phyloP scores from a whole-genome alignment of 35 echinoderm and acorn worm genomes.

The Apostichopus parvimensis region DNA sequence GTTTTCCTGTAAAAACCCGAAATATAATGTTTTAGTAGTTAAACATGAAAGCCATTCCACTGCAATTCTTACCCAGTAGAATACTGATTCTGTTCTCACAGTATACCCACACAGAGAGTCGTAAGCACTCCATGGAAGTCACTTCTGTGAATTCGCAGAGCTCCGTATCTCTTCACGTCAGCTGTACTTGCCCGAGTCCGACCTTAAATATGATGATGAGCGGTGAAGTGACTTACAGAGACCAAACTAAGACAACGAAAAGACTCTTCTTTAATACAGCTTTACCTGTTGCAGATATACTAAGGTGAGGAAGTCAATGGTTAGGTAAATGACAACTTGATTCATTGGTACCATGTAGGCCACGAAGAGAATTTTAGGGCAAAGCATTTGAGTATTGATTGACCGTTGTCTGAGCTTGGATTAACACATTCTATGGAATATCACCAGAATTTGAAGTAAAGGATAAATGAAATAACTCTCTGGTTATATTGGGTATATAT shows the following conservation, averaged over 20 bases:
- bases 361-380: too few species aligned
- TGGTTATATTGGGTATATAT: too few species aligned
- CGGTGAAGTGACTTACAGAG: slow-evolving; percentile 80
- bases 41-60: too few species aligned
- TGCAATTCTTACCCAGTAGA: not conserved
- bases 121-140: slow-evolving; percentile 24
- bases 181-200: slow-evolving; percentile 59
- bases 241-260: slow-evolving; percentile 63
- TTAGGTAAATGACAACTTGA: too few species aligned
- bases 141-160: slow-evolving; percentile 34
- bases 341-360: too few species aligned
- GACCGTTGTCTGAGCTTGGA: not conserved
- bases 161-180: slow-evolving; percentile 2
- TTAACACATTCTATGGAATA: not conserved
- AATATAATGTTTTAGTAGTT: too few species aligned
- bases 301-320: slow-evolving; percentile 61
- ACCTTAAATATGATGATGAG: slow-evolving; percentile 81
- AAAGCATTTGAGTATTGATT: too few species aligned
- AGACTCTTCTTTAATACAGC: slow-evolving; percentile 78
- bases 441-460: too few species aligned
- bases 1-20: too few species aligned
- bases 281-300: slow-evolving; percentile 71
- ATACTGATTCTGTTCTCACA: slow-evolving; percentile 1
- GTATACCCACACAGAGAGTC: slow-evolving; percentile 26
- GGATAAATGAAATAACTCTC: too few species aligned